phyloP scores from a whole-genome alignment of 2,113 vertebrate genomes.

The Willisornis vidua region DNA sequence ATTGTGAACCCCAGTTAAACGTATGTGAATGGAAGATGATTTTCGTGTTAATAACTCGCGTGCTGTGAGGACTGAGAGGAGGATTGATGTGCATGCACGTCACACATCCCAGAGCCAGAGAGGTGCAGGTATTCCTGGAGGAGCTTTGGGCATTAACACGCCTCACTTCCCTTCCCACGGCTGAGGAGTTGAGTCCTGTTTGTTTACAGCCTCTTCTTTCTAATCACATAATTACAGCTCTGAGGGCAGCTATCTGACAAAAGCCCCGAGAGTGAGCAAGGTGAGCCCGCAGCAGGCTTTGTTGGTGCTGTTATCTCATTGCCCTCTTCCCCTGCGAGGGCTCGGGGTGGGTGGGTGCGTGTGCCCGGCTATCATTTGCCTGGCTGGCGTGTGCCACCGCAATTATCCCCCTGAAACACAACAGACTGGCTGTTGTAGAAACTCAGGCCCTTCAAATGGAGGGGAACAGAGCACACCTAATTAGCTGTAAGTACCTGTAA shows the following conservation, averaged over 20 bases:
- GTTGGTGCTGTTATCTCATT: constrained; percentile 59
- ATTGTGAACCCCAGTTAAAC: not conserved
- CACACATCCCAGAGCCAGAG: not conserved
- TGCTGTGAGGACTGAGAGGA: not conserved
- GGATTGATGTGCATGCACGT: not conserved
- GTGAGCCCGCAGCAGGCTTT: constrained; percentile 49
- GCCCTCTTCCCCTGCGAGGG: not conserved
- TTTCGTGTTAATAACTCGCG: not conserved
- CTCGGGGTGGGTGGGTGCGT: not conserved
- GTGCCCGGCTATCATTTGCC: constrained; percentile 74
- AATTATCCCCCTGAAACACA: constrained; percentile 73
- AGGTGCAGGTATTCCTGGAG: constrained; percentile 3
- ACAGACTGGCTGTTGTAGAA: constrained; percentile 73
- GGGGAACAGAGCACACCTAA: constrained; percentile 93
- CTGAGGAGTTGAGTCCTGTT: constrained; percentile 43
- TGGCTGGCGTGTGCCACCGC: constrained; percentile 61
- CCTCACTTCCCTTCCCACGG: not conserved
- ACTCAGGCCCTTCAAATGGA: constrained; percentile 73
- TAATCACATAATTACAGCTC: constrained; percentile 74
- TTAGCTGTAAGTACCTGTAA: constrained; percentile 96
- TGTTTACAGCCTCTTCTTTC: constrained; percentile 67
- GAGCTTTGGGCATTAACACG: not conserved
- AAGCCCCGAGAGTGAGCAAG: constrained; percentile 62
- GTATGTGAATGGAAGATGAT: not conserved
- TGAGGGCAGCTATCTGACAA: constrained; percentile 39